Percentiles rank a stretch among this genome's conserved stretches.
Evolutionary conservation across 2,888 invertebrate species (phyloP).

Genomic region (Sturmia bella): DNA sequence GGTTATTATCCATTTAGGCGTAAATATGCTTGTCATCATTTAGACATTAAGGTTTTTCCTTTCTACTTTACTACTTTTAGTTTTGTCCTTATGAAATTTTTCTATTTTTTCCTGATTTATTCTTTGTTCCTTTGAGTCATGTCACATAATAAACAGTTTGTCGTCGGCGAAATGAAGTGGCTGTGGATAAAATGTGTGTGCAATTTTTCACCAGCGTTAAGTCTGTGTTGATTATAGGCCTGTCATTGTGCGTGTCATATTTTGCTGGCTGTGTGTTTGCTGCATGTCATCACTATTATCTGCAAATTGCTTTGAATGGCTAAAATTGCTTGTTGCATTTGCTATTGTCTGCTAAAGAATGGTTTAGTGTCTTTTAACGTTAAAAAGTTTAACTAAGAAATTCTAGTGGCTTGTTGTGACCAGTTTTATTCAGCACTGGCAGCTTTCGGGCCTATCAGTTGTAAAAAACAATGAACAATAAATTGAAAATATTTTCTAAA

Average conservation of each 20-base stretch:
- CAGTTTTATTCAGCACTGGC: no score
- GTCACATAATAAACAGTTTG: slow-evolving; percentile 47
- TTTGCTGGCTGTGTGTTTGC: slow-evolving; percentile 44
- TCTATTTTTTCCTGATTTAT: background rate
- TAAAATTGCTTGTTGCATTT: slow-evolving; percentile 8
- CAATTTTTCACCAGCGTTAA: no score
- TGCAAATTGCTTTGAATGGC: slow-evolving; percentile 51
- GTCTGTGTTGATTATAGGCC: slow-evolving; percentile 47
- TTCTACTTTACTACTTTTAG: background rate
- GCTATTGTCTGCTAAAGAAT: no score
- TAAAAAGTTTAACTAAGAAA: no score
- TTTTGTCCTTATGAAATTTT: background rate
- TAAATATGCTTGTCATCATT: slow-evolving; percentile 71
- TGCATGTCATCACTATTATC: slow-evolving; percentile 59
- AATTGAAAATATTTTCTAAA: no score
- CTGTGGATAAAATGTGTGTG: slow-evolving; percentile 9
- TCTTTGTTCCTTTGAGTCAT: slow-evolving; percentile 42
- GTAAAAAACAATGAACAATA: no score
- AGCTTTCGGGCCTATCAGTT: no score
- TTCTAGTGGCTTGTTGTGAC: no score
- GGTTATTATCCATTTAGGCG: slow-evolving; percentile 73
- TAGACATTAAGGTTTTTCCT: slow-evolving; percentile 55
- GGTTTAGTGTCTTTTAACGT: no score
- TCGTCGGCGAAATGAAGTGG: slow-evolving; percentile 22
- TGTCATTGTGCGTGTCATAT: slow-evolving; percentile 64